Evolutionary conservation across 2,113 vertebrate species (phyloP).

Genomic region (Heterocephalus glaber): DNA sequence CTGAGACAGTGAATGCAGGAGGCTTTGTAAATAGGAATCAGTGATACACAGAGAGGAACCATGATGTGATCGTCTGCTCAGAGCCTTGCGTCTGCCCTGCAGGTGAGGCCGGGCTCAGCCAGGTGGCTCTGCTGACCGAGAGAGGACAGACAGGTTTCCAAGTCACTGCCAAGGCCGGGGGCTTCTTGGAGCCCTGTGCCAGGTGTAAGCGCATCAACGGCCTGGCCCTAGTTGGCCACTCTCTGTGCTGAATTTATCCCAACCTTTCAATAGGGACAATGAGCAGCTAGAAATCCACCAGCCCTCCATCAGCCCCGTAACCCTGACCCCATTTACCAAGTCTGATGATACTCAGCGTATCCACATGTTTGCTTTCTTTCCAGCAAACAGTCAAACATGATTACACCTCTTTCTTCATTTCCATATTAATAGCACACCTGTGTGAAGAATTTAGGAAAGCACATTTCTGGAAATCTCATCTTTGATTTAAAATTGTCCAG

Average conservation of each 20-base stretch:
- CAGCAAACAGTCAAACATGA: conserved; percentile 77
- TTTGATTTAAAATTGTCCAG: conserved; percentile 63
- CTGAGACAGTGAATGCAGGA: not conserved
- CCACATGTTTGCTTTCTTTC: conserved; percentile 76
- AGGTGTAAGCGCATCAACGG: not conserved
- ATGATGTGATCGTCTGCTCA: not conserved
- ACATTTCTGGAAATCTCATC: conserved; percentile 62
- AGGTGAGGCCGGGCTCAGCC: not conserved
- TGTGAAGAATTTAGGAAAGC: conserved; percentile 68
- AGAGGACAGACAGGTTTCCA: not conserved
- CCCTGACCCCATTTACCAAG: conserved; percentile 77
- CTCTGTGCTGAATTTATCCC: conserved; percentile 59
- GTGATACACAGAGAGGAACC: not conserved
- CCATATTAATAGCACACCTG: conserved; percentile 76
- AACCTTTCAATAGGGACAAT: conserved; percentile 70
- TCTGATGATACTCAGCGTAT: conserved; percentile 72
- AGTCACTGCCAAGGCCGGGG: not conserved
- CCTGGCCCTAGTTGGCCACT: not conserved
- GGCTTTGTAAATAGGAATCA: conserved; percentile 47
- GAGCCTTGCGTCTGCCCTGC: not conserved
- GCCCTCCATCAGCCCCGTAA: conserved; percentile 60
- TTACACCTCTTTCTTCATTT: conserved; percentile 74
- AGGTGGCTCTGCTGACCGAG: rapidly evolving
- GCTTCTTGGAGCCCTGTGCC: not conserved
- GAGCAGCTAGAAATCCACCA: conserved; percentile 68